phyloP scores from a whole-genome alignment of 2,113 vertebrate genomes.

The Datnioides undecimradiatus region DNA sequence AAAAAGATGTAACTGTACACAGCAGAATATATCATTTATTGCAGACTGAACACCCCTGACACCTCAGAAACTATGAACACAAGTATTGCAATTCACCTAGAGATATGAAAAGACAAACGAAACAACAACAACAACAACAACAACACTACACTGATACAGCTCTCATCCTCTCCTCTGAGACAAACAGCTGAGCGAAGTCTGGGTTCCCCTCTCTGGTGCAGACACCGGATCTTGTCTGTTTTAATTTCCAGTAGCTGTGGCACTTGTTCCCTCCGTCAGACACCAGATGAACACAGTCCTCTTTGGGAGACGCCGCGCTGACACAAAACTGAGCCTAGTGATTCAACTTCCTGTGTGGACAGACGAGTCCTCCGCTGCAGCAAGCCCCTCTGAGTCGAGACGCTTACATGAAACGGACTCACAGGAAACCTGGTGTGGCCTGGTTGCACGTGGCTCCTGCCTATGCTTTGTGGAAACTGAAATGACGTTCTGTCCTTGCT shows the following conservation, averaged over 20 bases:
- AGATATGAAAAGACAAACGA: constrained; percentile 74
- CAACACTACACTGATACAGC: constrained; percentile 60
- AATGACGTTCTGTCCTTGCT: constrained; percentile 25
- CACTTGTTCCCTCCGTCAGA: constrained; percentile 14
- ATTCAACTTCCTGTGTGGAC: not conserved
- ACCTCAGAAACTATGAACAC: constrained; percentile 79
- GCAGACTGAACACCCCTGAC: constrained; percentile 81
- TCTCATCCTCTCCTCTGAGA: constrained; percentile 49
- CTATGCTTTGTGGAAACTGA: constrained; percentile 3
- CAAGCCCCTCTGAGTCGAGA: not conserved
- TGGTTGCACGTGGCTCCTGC: constrained; percentile 35
- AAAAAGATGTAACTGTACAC: constrained; percentile 87
- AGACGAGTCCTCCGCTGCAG: constrained; percentile 1
- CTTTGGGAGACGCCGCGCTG: constrained; percentile 10
- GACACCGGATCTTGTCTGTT: not conserved
- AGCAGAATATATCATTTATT: constrained; percentile 85
- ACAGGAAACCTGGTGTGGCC: constrained; percentile 38
- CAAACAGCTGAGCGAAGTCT: constrained; percentile 36
- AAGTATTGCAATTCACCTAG: constrained; percentile 79
- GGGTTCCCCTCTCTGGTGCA: not conserved
- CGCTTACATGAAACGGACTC: not conserved
- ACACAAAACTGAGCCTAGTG: constrained; percentile 20
- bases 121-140: too few relatives aligned
- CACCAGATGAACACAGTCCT: constrained; percentile 24
- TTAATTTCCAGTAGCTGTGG: constrained; percentile 22